Percentiles rank a stretch among this genome's conserved stretches.
phyloP scores from a whole-genome alignment of 1,140 invertebrate species.

The Bombus pyrosoma region DNA sequence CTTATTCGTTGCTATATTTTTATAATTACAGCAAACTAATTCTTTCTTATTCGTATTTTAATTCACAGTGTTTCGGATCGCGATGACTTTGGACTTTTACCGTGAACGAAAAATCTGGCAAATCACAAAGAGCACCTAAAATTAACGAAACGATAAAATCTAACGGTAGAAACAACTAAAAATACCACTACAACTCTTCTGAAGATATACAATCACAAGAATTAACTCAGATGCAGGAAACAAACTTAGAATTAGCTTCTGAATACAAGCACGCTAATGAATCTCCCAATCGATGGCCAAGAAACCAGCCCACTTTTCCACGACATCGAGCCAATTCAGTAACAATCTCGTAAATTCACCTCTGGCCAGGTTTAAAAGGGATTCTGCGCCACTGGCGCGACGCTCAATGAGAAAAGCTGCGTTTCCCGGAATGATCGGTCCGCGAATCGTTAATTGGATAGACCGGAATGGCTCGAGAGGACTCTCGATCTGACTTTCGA shows the following conservation, averaged over 20 bases:
- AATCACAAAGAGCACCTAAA: too few relatives aligned
- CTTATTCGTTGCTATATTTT: too few relatives aligned
- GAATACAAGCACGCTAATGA: not conserved
- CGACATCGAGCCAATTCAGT: constrained; percentile 7
- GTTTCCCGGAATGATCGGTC: constrained; percentile 4
- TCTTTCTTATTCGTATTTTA: not conserved
- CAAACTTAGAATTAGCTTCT: not conserved
- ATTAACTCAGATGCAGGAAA: not conserved
- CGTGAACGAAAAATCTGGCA: not conserved
- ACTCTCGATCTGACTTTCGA: constrained; percentile 26
- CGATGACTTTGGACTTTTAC: not conserved
- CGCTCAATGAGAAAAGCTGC: constrained; percentile 13
- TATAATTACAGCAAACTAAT: not conserved
- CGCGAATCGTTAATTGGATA: constrained; percentile 43
- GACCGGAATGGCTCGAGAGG: constrained; percentile 20
- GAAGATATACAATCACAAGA: not conserved
- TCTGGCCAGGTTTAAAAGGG: not conserved
- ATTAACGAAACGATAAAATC: not conserved
- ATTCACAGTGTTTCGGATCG: not conserved
- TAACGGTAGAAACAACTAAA: not conserved
- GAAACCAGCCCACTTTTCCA: not conserved
- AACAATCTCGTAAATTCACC: not conserved
- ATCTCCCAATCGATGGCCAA: constrained; percentile 2
- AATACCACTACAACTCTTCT: not conserved
- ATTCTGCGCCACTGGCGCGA: not conserved